Conservation (phyloP, 1,140 invertebrate genomes). For the Cydia splendana region DNA sequence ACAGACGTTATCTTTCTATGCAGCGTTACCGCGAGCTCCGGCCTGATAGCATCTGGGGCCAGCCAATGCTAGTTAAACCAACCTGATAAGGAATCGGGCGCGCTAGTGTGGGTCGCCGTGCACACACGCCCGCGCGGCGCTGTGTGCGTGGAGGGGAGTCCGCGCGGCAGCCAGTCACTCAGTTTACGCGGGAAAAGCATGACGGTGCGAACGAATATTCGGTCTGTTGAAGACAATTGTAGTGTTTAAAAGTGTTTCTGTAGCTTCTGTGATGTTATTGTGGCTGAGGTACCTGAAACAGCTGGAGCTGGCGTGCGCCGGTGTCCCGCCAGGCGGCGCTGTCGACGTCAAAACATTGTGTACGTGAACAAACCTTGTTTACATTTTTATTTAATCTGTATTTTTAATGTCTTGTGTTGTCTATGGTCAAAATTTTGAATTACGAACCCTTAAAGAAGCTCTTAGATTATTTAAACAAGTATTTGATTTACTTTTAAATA, state of each 20-base stretch:
- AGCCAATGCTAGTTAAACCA: conserved; percentile 78
- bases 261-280: conserved; percentile 72
- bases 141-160: conserved; percentile 64
- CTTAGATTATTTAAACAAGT: neutral
- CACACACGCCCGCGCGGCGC: conserved; percentile 42
- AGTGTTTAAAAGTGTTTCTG: conserved; percentile 49
- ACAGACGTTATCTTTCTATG: conserved; percentile 78
- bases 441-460: neutral
- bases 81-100: conserved; percentile 74
- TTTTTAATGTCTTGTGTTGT: neutral
- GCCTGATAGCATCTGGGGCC: conserved; percentile 73
- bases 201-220: conserved; percentile 61
- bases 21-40: conserved; percentile 77
- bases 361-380: conserved; percentile 59
- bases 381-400: conserved; percentile 35
- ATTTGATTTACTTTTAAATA: neutral
- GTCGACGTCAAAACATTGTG: conserved; percentile 72
- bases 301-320: conserved; percentile 71
- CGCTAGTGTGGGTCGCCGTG: conserved; percentile 54
- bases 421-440: conserved; percentile 1
- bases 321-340: conserved; percentile 68
- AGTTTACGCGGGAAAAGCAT: conserved; percentile 76
- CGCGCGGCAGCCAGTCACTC: conserved; percentile 70
- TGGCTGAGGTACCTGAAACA: conserved; percentile 74
- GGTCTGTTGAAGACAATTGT: conserved; percentile 40